phyloP scores from a whole-genome alignment of 2,888 invertebrate species.

The Hoplodrina blanda region DNA sequence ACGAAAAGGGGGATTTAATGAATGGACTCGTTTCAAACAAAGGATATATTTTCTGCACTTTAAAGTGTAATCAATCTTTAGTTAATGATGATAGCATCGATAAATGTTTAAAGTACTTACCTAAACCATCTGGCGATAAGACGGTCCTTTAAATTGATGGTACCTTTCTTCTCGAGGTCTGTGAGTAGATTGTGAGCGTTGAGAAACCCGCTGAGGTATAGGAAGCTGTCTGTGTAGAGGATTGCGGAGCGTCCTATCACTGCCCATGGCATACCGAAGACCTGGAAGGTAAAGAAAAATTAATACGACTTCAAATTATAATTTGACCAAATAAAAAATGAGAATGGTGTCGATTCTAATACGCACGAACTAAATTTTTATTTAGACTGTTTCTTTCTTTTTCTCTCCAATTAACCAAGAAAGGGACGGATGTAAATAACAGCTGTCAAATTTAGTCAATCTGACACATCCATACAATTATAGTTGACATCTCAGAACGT shows the following conservation, averaged over 20 bases:
- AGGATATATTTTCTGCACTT: slow-evolving; percentile 58
- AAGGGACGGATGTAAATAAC: too few relatives aligned
- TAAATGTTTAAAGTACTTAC: slow-evolving; percentile 73
- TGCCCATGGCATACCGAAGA: slow-evolving; percentile 90
- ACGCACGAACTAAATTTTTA: too few relatives aligned
- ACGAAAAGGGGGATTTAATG: slow-evolving; percentile 49
- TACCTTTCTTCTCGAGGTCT: slow-evolving; percentile 87
- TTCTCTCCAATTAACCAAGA: too few relatives aligned
- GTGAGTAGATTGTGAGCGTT: slow-evolving; percentile 89
- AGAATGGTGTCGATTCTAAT: too few relatives aligned
- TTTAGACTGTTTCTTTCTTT: too few relatives aligned
- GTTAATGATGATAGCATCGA: slow-evolving; percentile 59
- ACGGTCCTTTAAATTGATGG: slow-evolving; percentile 87
- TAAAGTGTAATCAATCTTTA: slow-evolving; percentile 60
- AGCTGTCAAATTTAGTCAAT: too few relatives aligned
- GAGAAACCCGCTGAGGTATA: slow-evolving; percentile 91
- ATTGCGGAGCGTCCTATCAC: slow-evolving; percentile 91
- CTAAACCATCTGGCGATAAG: slow-evolving; percentile 90
- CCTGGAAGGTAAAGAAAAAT: slow-evolving; percentile 69
- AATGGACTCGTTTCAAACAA: slow-evolving; percentile 60
- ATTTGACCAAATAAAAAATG: too few relatives aligned
- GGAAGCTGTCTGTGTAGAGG: slow-evolving; percentile 91
- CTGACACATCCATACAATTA: too few relatives aligned
- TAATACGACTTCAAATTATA: not conserved
- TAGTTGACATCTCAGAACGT: too few relatives aligned